A percentile compares a stretch with the other conserved stretches of the same genome.
These are phyloP conservation scores for Drosophila kuntzei DNA, from an alignment of 2,888 invertebrate species.

Conservation along the genomic window DNA sequence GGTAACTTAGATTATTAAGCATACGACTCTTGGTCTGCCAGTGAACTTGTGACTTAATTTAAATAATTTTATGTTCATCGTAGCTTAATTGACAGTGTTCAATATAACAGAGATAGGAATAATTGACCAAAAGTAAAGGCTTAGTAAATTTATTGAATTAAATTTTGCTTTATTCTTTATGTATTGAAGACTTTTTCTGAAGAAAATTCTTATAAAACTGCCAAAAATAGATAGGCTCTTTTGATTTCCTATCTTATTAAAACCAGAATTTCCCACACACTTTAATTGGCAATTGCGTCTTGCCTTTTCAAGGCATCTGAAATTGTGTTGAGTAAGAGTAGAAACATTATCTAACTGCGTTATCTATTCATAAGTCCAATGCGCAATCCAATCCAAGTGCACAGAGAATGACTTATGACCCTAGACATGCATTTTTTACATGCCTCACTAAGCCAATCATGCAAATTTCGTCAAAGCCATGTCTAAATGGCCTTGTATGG, in stretches of 20 bases:
- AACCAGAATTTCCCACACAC: conserved; percentile 16
- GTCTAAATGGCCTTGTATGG: conserved; percentile 67
- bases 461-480: conserved; percentile 55
- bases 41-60: too few relatives aligned
- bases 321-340: background rate
- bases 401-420: conserved; percentile 56
- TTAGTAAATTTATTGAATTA: too few relatives aligned
- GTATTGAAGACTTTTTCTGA: too few relatives aligned
- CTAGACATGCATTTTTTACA: conserved; percentile 51
- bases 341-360: conserved; percentile 25
- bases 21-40: background rate
- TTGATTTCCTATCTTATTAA: background rate
- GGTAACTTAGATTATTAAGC: background rate
- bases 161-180: too few relatives aligned
- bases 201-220: too few relatives aligned
- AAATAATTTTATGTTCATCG: too few relatives aligned
- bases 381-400: conserved; percentile 29
- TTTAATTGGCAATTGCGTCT: conserved; percentile 10
- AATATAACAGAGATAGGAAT: too few relatives aligned
- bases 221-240: too few relatives aligned
- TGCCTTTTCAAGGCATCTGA: background rate
- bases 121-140: too few relatives aligned
- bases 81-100: too few relatives aligned
- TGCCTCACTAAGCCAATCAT: conserved; percentile 50
- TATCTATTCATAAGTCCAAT: conserved; percentile 42